phyloP scores from a whole-genome alignment of 2,797 vertebrate genomes.

The Sebastes minor region DNA sequence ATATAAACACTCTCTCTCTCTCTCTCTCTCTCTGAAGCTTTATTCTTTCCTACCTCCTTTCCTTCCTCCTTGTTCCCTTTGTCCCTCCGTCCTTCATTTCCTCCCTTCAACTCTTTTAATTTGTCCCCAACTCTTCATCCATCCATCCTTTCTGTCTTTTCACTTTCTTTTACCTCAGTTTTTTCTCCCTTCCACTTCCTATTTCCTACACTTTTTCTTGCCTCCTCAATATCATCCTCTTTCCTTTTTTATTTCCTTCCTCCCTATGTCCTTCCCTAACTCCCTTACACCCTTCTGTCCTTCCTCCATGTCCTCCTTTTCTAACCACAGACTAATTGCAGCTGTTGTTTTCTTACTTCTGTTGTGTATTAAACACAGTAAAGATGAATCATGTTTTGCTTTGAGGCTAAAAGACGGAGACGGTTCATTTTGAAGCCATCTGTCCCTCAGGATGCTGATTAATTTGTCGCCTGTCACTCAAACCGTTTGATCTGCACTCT shows the following conservation, averaged over 20 bases:
- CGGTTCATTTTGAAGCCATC: constrained; percentile 74
- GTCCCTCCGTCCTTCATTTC: background rate
- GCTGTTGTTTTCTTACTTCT: constrained; percentile 57
- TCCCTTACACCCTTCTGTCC: background rate
- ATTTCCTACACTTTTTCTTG: background rate
- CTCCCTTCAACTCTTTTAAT: background rate
- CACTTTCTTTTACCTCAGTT: background rate
- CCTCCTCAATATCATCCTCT: background rate
- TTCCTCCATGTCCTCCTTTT: background rate
- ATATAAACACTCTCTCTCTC: background rate
- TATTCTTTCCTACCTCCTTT: background rate
- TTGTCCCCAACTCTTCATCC: background rate
- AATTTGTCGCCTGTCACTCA: constrained; percentile 71
- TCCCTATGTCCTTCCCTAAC: too few relatives aligned
- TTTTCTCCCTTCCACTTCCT: background rate
- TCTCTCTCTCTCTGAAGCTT: background rate
- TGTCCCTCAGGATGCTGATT: constrained; percentile 74
- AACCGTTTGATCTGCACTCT: constrained; percentile 58
- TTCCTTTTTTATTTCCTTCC: background rate
- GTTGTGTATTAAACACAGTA: background rate
- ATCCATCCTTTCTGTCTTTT: background rate
- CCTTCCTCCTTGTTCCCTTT: background rate
- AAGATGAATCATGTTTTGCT: constrained; percentile 47
- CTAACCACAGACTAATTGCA: constrained; percentile 61
- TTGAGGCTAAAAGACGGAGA: constrained; percentile 45